Base-by-base conservation (phyloP, 2,113 vertebrate species). In the Callospermophilus lateralis region DNA sequence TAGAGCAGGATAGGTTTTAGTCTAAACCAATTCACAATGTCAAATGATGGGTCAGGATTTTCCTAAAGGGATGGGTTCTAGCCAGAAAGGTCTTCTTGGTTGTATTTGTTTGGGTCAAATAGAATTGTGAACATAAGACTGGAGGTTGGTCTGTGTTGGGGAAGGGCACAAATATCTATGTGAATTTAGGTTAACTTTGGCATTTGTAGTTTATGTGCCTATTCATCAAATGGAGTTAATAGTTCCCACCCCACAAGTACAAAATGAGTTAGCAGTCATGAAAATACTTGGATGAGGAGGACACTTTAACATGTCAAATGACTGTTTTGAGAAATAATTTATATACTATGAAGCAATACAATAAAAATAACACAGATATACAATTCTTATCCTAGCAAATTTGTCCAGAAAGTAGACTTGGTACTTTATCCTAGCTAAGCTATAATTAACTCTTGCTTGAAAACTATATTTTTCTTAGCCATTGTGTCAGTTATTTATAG, bases 181-280 rank as follows among this genome's bases (percentile, higher is more conserved):
- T 85, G 58, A 94, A 84, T 37, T 51, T 84, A 39, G 34, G 19
- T 84, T 84, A 77, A 58, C 45, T 85, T 78, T 81, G 48, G 8
- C 58, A 32, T 90, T 95, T 93, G 19, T 93, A 45, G 7, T 77
- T 85, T 93, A 48, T 89, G 74, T 94, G 95, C n/a, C 74, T 92
- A 15, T 79, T 45, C 34, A 74, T 81, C 28, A 81, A n/a, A 39
- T 67, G 67, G 22, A 3, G 34, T 53, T 93, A 72, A 48, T n/a
- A 74, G 28, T 74, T 87, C 45, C 34, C 30, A 22, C 53, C 26
- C 96, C 34, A 53, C 26, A 80, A 58, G 11, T 88, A 63, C 39
- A 78, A 91, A 91, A 88, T 77, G 37, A 97, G 22, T 93, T 89
- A 68, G 55, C 39, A 91, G 67, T 73, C 87, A 30, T 81, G 39